Conservation (phyloP, 2,888 invertebrate genomes). For the Pseudococcus longispinus region DNA sequence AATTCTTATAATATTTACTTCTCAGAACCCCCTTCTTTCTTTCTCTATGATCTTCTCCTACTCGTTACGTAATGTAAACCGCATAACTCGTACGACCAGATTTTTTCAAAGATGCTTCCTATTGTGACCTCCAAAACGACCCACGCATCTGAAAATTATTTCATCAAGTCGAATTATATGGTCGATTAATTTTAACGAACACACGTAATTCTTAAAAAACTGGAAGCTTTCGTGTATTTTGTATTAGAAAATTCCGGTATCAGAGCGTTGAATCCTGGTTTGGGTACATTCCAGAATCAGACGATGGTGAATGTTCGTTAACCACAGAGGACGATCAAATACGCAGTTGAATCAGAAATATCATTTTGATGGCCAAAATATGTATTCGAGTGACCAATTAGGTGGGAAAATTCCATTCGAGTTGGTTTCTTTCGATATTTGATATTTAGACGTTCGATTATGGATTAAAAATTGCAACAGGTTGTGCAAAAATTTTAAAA, state of each 20-base stretch:
- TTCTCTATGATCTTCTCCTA: neutral
- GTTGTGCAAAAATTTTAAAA: too few species aligned
- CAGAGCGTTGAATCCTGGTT: neutral
- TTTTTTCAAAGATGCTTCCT: neutral
- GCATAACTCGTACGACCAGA: slow-evolving; percentile 15
- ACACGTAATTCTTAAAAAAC: neutral
- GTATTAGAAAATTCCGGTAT: neutral
- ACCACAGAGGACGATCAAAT: neutral
- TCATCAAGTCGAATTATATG: neutral
- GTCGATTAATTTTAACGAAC: slow-evolving; percentile 4
- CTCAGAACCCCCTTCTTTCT: neutral
- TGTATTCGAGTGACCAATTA: neutral
- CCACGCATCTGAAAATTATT: slow-evolving; percentile 4
- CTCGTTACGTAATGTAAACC: neutral
- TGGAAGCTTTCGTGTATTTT: neutral
- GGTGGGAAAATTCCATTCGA: too few species aligned
- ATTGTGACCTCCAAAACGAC: neutral
- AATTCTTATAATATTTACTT: neutral
- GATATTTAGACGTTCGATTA: too few species aligned
- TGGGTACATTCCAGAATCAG: neutral
- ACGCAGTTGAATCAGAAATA: neutral
- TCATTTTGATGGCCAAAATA: neutral
- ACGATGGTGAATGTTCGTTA: neutral
- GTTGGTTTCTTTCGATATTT: too few species aligned
- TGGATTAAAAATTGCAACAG: too few species aligned